phyloP scores from a whole-genome alignment of 2,888 invertebrate genomes.

The Drosophila mimetica region DNA sequence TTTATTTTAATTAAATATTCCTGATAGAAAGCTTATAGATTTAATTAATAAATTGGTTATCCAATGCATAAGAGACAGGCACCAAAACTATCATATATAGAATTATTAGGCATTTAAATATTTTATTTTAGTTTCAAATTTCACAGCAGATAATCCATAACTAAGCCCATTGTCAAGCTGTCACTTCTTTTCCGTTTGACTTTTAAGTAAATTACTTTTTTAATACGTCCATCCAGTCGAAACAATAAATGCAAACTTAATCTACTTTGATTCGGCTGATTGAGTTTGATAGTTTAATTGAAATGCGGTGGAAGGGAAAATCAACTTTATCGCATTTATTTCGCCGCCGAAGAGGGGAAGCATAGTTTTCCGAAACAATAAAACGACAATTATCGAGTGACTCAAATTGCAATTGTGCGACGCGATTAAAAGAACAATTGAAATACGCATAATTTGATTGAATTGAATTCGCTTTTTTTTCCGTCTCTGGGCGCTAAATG shows the following conservation, averaged over 20 bases:
- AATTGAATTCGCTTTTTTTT: slow-evolving; percentile 2
- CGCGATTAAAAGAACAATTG: slow-evolving; percentile 14
- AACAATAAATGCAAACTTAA: slow-evolving; percentile 39
- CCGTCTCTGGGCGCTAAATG: slow-evolving; percentile 21
- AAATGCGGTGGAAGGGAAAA: slow-evolving; percentile 48
- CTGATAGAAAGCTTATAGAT: too few species aligned
- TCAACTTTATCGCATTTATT: slow-evolving; percentile 28
- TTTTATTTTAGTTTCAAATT: neutral
- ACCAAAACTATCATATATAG: too few species aligned
- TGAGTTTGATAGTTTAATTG: slow-evolving; percentile 67
- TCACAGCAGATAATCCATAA: neutral
- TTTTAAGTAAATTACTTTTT: slow-evolving; percentile 15
- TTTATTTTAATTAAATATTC: too few species aligned
- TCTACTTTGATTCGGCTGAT: slow-evolving; percentile 58
- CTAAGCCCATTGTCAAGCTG: slow-evolving; percentile 10
- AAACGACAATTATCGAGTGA: slow-evolving; percentile 34
- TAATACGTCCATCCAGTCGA: slow-evolving; percentile 2
- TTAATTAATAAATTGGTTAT: too few species aligned
- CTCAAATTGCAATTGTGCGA: neutral
- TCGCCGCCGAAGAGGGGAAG: neutral
- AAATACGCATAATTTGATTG: slow-evolving; percentile 30
- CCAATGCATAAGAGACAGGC: too few species aligned
- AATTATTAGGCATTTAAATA: neutral
- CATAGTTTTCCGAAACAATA: slow-evolving; percentile 25
- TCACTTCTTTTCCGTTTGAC: neutral